Conservation (phyloP, 1,140 invertebrate genomes). For the Achroia grisella region DNA sequence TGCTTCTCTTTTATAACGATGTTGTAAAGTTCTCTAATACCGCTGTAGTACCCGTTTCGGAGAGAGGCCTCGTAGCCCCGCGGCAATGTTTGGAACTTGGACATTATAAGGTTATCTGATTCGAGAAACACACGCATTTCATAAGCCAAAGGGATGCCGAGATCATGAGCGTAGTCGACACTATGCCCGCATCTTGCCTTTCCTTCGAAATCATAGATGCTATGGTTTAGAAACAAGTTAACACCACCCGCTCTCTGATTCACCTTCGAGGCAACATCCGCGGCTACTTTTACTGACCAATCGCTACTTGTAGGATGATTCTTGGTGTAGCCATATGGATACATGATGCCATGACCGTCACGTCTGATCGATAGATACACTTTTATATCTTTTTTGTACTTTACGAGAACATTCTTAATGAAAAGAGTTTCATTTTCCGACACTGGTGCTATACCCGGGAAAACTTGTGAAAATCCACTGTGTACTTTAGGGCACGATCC, state of each 20-base stretch:
- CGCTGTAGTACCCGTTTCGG: slow-evolving; percentile 43
- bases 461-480: slow-evolving; percentile 32
- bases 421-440: slow-evolving; percentile 54
- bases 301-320: slow-evolving; percentile 5
- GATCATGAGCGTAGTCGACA: slow-evolving; percentile 46
- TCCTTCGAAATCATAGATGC: slow-evolving; percentile 39
- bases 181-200: slow-evolving; percentile 46
- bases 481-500: slow-evolving; percentile 18
- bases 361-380: slow-evolving; percentile 47
- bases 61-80: slow-evolving; percentile 35
- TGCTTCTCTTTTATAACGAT: slow-evolving; percentile 31
- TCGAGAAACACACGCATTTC: slow-evolving; percentile 56
- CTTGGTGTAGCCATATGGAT: slow-evolving; percentile 31
- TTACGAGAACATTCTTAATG: slow-evolving; percentile 29
- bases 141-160: slow-evolving; percentile 28
- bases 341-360: slow-evolving; percentile 45
- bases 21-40: slow-evolving; percentile 49
- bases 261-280: slow-evolving; percentile 32
- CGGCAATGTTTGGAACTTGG: slow-evolving; percentile 43
- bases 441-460: slow-evolving; percentile 22
- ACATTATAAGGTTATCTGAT: slow-evolving; percentile 30
- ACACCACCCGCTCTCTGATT: slow-evolving; percentile 43
- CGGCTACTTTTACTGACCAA: slow-evolving; percentile 25
- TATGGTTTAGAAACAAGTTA: slow-evolving; percentile 39
- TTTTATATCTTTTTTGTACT: slow-evolving; percentile 37